Evolutionary conservation across 2,113 vertebrate genomes (phyloP), one percentile per base, ranked within the genome.

Genomic region (Meles meles): DNA sequence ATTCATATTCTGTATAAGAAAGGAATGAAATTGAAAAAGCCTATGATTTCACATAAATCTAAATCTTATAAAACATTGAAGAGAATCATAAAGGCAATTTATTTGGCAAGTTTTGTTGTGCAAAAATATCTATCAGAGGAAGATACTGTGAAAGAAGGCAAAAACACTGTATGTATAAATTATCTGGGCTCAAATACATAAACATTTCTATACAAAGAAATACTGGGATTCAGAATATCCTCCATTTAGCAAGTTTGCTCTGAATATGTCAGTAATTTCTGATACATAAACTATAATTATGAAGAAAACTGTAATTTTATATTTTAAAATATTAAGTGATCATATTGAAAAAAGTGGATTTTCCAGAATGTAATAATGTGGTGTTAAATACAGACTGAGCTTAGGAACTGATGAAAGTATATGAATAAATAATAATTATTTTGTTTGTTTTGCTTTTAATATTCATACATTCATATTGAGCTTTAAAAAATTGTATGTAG

Each of bases 41-140:
- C n/a, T 83, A 18, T 94, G 23, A 85, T 94, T 95, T 94, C 37
- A 49, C 25, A 84, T 85, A 77, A 90, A 94, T 93, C 34, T 93
- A 84, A 92, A 77, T 92, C 29, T 87, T 87, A 59, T 88, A 76
- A 96, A 65, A 84, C 20, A 52, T 87, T 79, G 8, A 69, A 90
- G 17, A 77, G 21, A 80, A 88, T 12, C 4, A 71, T 44, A 94
- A 18, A 76, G 11, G 10, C 21, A 59, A 76, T 69, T 90, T 88
- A 91, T 82, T 88, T 87, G 69, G 90, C 18, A 94, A 34, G 2
- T 52, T 52, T 85, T 95, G 9, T 67, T 27, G 7, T 47, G 0
- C 80, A 65, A 84, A 97, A 94, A 42, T 88, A 84, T 80, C n/a
- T 92, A 27, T 71, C 44, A 84, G n/a, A 67, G 31, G 71, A 90